Evolutionary conservation across 2,797 vertebrate species (phyloP), one percentile per base, ranked within the genome.

Genomic region (Nothura maculosa): DNA sequence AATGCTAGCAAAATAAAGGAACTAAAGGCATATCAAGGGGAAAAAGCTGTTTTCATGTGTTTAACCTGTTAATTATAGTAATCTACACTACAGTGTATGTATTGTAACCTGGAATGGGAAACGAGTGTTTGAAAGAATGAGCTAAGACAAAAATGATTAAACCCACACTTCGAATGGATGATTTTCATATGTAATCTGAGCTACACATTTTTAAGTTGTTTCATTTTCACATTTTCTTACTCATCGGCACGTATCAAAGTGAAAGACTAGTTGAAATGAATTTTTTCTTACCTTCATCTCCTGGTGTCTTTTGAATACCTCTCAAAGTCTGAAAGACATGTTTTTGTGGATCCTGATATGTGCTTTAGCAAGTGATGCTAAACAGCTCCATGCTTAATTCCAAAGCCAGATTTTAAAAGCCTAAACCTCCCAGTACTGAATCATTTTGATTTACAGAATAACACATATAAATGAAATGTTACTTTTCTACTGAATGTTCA

Each of bases 1-100:
- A 94, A 92, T 82, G 64, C 78, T 75, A 89, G 61, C 42, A 90
- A 92, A 95, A 90, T 93, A 94, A 96, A 96, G 73, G 74, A 94
- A 89, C 85, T 66, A 75, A 73, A 92, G 76, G 87, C 94, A 95
- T 90, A 94, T 95, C 96, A 96, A 95, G 90, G 89, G 89, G 96
- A 87, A 87, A 94, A 84, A 74, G 66, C 85, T 92, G 81, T 92
- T 97, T 96, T 95, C 96, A 91, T 94, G 73, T 89, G 81, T 94
- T 96, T 97, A 96, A 95, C 93, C 96, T 96, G 84, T 92, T 95
- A 95, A 93, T 97, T 97, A 94, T 64, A 95, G 84, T 93, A 95
- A 96, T 85, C 94, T 85, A 85, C 79, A 92, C 92, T 85, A 84
- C 88, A 94, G 81, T 92, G 87, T 84, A 89, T 87, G 95, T 84